These are phyloP conservation scores for Geotria australis DNA, from an alignment of 2,797 vertebrate genomes.

Conservation along the genomic window DNA sequence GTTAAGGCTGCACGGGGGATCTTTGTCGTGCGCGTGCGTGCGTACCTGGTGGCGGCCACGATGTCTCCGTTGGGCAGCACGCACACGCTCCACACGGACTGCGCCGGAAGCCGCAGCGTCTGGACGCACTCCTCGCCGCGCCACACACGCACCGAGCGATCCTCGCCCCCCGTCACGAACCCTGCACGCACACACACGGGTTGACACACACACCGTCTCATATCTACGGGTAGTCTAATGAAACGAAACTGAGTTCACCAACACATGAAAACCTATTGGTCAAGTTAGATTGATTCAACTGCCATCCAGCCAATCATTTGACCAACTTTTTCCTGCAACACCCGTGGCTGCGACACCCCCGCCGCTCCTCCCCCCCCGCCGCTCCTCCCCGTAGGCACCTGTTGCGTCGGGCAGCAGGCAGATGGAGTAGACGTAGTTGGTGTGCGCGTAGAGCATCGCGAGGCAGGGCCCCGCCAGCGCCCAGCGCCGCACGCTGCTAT, in stretches of 20 bases:
- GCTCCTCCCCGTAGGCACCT: conserved; percentile 18
- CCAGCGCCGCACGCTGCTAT: conserved; percentile 66
- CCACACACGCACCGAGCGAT: conserved; percentile 70
- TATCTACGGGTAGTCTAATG: too few species aligned
- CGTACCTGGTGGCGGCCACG: conserved; percentile 61
- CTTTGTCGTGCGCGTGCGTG: neutral
- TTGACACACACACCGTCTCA: neutral
- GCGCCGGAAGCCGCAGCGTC: conserved; percentile 62
- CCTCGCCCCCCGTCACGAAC: conserved; percentile 75
- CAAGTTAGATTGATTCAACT: too few species aligned
- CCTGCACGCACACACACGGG: conserved; percentile 12
- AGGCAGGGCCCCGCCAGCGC: conserved; percentile 56
- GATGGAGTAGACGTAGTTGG: conserved; percentile 86
- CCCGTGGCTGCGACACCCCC: too few species aligned
- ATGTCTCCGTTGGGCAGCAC: conserved; percentile 64
- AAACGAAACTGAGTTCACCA: too few species aligned
- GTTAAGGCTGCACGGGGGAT: too few species aligned
- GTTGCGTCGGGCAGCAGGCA: conserved; percentile 45
- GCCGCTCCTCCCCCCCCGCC: too few species aligned
- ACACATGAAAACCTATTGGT: too few species aligned
- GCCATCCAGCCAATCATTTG: too few species aligned
- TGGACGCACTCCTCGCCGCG: conserved; percentile 47
- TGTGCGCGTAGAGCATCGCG: conserved; percentile 65
- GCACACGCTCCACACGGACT: conserved; percentile 88
- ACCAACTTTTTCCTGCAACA: too few species aligned